A percentile compares a stretch with the other conserved stretches of the same genome.
Conservation (phyloP, 2,888 invertebrate genomes). For the Thymelicus sylvestris region DNA sequence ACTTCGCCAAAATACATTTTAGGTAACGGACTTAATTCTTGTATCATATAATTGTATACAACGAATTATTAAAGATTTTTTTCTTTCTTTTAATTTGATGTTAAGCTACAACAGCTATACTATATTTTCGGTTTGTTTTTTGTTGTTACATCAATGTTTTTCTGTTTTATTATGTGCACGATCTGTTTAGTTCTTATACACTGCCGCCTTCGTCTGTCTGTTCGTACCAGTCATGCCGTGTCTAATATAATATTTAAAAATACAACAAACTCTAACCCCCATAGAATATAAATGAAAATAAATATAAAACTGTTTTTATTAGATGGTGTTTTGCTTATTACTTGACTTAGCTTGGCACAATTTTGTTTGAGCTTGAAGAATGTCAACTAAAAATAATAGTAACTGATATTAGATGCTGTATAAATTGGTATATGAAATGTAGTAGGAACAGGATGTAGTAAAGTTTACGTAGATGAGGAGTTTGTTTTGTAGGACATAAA, state of each 20-base stretch:
- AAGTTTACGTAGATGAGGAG: conserved; percentile 3
- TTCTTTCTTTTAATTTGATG: not conserved
- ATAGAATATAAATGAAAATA: conserved; percentile 11
- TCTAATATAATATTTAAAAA: conserved; percentile 22
- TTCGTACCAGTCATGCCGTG: conserved; percentile 40
- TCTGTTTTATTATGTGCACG: conserved; percentile 23
- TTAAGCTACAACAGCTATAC: not conserved
- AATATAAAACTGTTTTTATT: conserved; percentile 3
- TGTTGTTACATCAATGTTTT: conserved; percentile 21
- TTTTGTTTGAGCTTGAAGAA: conserved; percentile 30
- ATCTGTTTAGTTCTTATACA: conserved; percentile 26
- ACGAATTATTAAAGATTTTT: not conserved
- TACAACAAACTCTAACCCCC: conserved; percentile 9
- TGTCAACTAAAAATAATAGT: not conserved
- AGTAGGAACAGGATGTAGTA: not conserved
- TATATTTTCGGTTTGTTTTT: not conserved
- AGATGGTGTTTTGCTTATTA: conserved; percentile 32
- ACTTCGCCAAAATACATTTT: conserved; percentile 11
- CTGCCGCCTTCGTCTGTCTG: conserved; percentile 46
- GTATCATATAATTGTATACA: no score
- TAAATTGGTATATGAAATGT: not conserved
- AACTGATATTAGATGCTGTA: conserved; percentile 3
- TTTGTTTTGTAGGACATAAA: conserved; percentile 1
- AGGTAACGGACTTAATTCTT: not conserved
- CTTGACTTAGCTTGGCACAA: conserved; percentile 23